Evolutionary conservation across 2,113 vertebrate species (phyloP).

Genomic region (Aptenodytes patagonicus): DNA sequence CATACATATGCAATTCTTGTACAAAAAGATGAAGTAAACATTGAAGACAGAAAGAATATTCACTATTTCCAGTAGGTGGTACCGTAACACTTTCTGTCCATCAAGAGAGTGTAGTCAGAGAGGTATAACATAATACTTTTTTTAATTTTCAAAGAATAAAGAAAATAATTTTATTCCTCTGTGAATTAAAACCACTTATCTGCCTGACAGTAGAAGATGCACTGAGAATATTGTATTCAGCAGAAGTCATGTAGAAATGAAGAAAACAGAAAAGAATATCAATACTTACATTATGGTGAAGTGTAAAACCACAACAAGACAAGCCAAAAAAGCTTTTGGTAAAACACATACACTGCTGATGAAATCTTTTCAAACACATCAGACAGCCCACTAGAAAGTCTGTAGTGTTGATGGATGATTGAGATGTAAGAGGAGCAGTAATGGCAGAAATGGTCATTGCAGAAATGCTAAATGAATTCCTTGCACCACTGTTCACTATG

Average conservation of each 20-base stretch:
- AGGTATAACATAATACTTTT: neutral
- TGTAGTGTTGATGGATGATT: neutral
- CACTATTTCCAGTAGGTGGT: conserved; percentile 49
- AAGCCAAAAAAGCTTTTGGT: neutral
- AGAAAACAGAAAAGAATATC: neutral
- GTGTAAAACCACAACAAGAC: neutral
- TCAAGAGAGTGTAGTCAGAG: neutral
- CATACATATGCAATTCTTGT: neutral
- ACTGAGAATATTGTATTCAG: neutral
- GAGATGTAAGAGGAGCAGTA: neutral
- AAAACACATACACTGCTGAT: neutral
- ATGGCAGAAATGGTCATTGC: neutral
- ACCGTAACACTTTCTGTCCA: neutral
- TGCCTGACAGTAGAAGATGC: neutral
- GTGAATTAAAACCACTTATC: neutral
- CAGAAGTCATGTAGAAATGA: neutral
- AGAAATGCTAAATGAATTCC: neutral
- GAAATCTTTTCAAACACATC: neutral
- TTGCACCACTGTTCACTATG: neutral
- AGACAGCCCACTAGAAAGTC: neutral
- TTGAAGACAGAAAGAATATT: neutral
- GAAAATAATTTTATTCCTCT: neutral
- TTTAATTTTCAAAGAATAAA: neutral
- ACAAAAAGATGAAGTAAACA: neutral
- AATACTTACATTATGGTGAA: neutral